Evolutionary conservation across 2,888 invertebrate genomes (phyloP).

Genomic region (Noctua comes): DNA sequence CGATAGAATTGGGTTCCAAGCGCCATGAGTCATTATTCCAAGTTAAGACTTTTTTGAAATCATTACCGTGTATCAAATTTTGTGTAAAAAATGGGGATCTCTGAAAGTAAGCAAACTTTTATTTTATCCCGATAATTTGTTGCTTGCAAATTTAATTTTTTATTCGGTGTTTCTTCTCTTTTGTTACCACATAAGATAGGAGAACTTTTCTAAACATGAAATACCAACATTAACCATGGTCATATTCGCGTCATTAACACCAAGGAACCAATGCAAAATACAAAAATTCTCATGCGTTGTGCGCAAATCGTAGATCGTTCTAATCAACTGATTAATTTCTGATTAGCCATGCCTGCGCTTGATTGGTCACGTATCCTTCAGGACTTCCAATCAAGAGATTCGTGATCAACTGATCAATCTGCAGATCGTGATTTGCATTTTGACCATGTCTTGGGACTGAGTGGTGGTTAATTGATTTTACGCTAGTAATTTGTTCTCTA

Average conservation of each 20-base stretch:
- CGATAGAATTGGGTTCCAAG: constrained; percentile 13
- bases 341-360: constrained; percentile 53
- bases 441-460: constrained; percentile 35
- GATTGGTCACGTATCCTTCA: constrained; percentile 59
- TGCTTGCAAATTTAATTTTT: neutral
- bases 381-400: constrained; percentile 57
- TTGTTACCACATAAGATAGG: neutral
- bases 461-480: constrained; percentile 58
- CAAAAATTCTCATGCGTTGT: constrained; percentile 50
- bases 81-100: neutral
- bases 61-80: neutral
- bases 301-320: constrained; percentile 25
- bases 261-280: neutral
- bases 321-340: constrained; percentile 62
- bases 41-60: neutral
- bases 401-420: constrained; percentile 57
- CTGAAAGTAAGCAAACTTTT: neutral
- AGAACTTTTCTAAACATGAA: neutral
- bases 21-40: constrained; percentile 20
- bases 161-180: neutral
- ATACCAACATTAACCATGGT: neutral
- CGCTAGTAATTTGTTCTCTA: constrained; percentile 29
- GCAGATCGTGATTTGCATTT: constrained; percentile 45
- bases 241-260: neutral
- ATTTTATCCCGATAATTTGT: neutral